Evolutionary conservation across 2,113 vertebrate genomes (phyloP).

Genomic region (Sorex araneus): DNA sequence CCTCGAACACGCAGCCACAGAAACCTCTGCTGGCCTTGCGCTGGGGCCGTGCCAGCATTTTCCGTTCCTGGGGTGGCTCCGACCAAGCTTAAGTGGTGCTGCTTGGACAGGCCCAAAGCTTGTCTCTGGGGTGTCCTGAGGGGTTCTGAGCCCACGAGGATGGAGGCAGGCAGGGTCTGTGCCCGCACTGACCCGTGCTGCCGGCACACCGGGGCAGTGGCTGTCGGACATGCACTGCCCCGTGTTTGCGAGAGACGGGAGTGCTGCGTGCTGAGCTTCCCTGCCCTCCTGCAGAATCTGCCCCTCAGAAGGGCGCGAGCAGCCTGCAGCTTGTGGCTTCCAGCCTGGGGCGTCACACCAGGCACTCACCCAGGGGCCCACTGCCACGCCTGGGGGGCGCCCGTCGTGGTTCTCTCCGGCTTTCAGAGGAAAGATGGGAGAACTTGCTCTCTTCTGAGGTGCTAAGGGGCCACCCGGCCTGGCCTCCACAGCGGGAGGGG

Average conservation of each 20-base stretch:
- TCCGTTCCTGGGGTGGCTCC: background rate
- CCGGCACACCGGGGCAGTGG: background rate
- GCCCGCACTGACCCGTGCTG: background rate
- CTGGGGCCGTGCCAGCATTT: background rate
- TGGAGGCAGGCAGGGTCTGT: background rate
- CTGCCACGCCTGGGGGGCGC: background rate
- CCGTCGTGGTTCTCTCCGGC: background rate
- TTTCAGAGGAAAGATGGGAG: background rate
- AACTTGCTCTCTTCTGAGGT: background rate
- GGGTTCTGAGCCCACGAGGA: background rate
- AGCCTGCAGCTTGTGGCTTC: no score
- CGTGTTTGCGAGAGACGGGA: background rate
- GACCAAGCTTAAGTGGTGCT: background rate
- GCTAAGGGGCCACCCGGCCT: background rate
- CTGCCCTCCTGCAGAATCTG: conserved; percentile 4
- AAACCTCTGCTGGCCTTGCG: background rate
- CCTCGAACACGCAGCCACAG: background rate
- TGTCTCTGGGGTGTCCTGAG: background rate
- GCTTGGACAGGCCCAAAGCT: background rate
- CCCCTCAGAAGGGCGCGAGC: background rate
- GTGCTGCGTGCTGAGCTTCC: background rate
- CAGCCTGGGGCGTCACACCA: no score
- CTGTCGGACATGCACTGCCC: background rate
- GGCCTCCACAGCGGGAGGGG: background rate
- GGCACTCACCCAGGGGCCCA: background rate